phyloP scores from a whole-genome alignment of 2,888 invertebrate species.

The Eutolmus rufibarbis region DNA sequence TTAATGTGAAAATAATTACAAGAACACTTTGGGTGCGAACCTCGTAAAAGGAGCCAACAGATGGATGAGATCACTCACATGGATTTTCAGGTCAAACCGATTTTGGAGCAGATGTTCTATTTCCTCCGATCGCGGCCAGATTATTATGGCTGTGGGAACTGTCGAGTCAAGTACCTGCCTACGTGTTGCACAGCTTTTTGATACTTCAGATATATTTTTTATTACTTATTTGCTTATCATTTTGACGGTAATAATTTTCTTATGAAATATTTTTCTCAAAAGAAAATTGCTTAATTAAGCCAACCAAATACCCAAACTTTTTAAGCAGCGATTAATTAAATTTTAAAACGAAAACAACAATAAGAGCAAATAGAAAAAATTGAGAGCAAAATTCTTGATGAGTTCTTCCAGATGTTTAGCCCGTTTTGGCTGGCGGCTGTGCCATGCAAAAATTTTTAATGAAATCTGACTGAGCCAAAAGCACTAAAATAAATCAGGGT shows the following conservation, averaged over 20 bases:
- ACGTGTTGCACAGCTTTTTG: not conserved
- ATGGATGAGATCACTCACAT: not conserved
- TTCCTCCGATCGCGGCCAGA: not conserved
- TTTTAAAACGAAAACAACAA: not conserved
- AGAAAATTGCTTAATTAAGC: not conserved
- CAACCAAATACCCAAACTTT: not conserved
- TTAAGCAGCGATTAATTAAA: not conserved
- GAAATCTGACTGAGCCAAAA: not conserved
- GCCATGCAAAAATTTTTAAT: not conserved
- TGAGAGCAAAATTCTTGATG: not conserved
- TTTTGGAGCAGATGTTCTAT: not conserved
- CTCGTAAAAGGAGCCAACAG: not conserved
- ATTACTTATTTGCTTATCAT: not conserved
- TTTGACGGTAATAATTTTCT: not conserved
- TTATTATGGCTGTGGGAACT: not conserved
- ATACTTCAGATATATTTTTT: not conserved
- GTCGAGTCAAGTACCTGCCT: not conserved
- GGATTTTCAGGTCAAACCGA: not conserved
- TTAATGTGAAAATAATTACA: not conserved
- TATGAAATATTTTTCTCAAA: not conserved
- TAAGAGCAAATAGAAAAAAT: not conserved
- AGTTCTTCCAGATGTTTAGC: not conserved
- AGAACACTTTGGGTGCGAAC: not conserved
- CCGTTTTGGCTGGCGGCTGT: not conserved
- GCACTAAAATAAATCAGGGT: not conserved